Evolutionary conservation across 2,888 invertebrate genomes (phyloP), one percentile per base, ranked within the genome.

Genomic region (Plagiodera versicolora): DNA sequence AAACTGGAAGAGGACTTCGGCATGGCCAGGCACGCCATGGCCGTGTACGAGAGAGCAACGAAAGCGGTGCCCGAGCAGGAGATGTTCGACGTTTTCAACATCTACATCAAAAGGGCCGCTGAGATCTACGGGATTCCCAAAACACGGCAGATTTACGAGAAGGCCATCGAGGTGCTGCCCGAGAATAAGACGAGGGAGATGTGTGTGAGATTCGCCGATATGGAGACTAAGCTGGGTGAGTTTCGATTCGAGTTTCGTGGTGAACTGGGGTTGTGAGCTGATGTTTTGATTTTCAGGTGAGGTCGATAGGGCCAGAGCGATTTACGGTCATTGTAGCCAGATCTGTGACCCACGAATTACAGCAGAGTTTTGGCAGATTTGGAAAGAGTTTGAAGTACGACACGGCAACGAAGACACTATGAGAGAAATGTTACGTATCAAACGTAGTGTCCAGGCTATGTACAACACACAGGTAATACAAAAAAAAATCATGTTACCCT

Each of bases 401-500:
- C 98, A 99, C 81, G 99, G 99, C 14, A 99, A 99, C 81, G 98
- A 99, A 80, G 99, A 99, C 76, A 99, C 99, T 0, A 95, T 99
- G 88, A 85, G 98, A 48, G 98, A 99, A 83, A 98, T 99, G 98
- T 83, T 99, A 71, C 86, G 98, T 73, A 97, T 99, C 66, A 97
- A 98, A 82, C 87, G 98, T 71, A 96, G 96, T 75, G 94, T 99
- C 0, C 97, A 98, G 82, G 98, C 98, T 3, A 94, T 94, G 74
- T 99, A 95, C 79, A 99, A 98, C 79, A 98, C 98, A 0, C 97
- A 98, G 83, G 70, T 70, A 35, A 53, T n/a, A n/a, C n/a, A n/a
- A n/a, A n/a, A n/a, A n/a, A n/a, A n/a, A n/a, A n/a, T n/a, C n/a
- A n/a, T n/a, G n/a, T n/a, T n/a, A n/a, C n/a, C n/a, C n/a, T n/a